A percentile compares a stretch with the other conserved stretches of the same genome.
phyloP scores from a whole-genome alignment of 2,888 invertebrate species.

The Pemphredon lugubris region DNA sequence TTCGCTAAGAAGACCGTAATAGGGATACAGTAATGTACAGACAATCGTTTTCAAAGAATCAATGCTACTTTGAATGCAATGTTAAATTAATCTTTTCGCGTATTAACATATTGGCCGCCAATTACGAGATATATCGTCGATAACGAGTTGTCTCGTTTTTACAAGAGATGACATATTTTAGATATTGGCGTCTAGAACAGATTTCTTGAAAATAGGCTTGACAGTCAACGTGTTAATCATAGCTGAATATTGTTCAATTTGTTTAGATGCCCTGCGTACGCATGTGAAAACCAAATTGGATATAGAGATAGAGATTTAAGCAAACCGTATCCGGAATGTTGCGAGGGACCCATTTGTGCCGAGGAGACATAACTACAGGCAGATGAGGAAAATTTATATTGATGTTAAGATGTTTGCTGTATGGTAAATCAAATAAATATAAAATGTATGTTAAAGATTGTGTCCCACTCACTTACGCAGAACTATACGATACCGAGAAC shows the following conservation, averaged over 20 bases:
- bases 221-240: too few species aligned
- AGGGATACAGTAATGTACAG: too few species aligned
- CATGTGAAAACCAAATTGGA: constrained; percentile 37
- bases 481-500: constrained; percentile 3
- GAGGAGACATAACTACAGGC: not conserved
- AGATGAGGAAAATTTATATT: not conserved
- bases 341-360: constrained; percentile 50
- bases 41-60: too few species aligned
- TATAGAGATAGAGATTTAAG: constrained; percentile 37
- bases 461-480: constrained; percentile 8
- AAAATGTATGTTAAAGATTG: not conserved
- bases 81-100: too few species aligned
- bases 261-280: constrained; percentile 52
- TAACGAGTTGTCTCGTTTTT: too few species aligned
- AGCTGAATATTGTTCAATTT: not conserved
- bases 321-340: constrained; percentile 62
- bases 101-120: too few species aligned
- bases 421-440: constrained; percentile 4
- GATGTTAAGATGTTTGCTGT: not conserved
- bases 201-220: too few species aligned
- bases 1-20: too few species aligned
- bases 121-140: too few species aligned
- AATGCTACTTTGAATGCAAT: too few species aligned
- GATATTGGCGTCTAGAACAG: too few species aligned
- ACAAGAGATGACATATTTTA: too few species aligned